Evolutionary conservation across 2,113 vertebrate genomes (phyloP), one percentile per base, ranked within the genome.

Genomic region (Alouatta palliata): DNA sequence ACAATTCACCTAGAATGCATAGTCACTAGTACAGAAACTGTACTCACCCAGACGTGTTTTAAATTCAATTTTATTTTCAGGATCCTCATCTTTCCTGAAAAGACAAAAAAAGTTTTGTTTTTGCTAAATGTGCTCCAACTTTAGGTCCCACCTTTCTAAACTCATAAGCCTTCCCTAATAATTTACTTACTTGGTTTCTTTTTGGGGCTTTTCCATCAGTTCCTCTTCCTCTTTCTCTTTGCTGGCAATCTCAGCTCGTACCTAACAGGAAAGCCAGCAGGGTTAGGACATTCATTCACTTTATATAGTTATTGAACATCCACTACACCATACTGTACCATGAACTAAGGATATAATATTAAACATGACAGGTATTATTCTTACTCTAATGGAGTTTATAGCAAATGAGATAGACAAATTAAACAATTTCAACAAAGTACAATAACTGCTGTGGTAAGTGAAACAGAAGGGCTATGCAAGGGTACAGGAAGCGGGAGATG

Each of bases 61-160:
- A 90, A 99, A 99, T 98, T 99, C 99, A n/a, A 99, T 99, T 98
- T 99, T 99, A 98, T 99, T 99, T 98, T 99, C 99, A 3, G 99
- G 99, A 98, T 99, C 99, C 97, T 99, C 99, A 97, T 99, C 99
- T 98, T 99, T 99, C 98, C 99, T 99, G 95, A 97, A 94, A 76
- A 98, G 40, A 94, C 58, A 77, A 88, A 20, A 52, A 93, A 5
- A 25, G n/a, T 40, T 73, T 85, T 58, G 1, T 2, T 9, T 40
- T 64, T 64, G 5, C 3, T 35, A 64, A 85, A 71, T 90, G 49
- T 85, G 21, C 73, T 54, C 37, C 49, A 73, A 47, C 17, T 75
- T 77, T 92, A 89, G 4, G 6, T 61, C 1, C 23, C 12, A 68
- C 27, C 5, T 68, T 45, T 80, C 81, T 70, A 80, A 91, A 85